Evolutionary conservation across 2,888 invertebrate species (phyloP), one percentile per base, ranked within the genome.

Genomic region (Vannuccia rotundouncinata): DNA sequence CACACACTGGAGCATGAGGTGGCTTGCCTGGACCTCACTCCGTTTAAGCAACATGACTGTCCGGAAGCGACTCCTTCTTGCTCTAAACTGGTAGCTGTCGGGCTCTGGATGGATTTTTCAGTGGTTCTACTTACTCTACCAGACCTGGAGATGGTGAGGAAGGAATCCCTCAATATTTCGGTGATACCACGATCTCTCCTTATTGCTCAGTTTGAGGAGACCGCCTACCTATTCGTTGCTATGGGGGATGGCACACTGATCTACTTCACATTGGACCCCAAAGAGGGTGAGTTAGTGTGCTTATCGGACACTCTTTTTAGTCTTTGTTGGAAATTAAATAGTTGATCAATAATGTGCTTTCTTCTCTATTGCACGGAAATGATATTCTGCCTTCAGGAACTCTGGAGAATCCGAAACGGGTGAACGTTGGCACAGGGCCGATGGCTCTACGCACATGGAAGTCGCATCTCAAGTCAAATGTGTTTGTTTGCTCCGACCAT

Each of bases 401-500:
- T 29, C 89, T 98, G 30, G 90, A 91, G 0, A 95, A 97, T 84
- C 93, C 93, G 86, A 98, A 98, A 89, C 94, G 95, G 86, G 95
- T 98, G 25, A 96, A 95, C 0, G 90, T 99, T 1, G 99, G 99
- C 78, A 99, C 98, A 0, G 97, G 98, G 86, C 98, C 98, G 0
- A 94, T 94, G 17, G 28, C n/a, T 10, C 89, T 99, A 80, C 91
- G 93, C 82, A 94, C 94, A 2, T 98, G 99, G 84, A 84, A 84
- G 80, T 87, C 87, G 1, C 83, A 86, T 29, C 86, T 87, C n/a
- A 95, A 95, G 0, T 94, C 94, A 22, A 98, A 97, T 88, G 96
- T 99, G 45, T 99, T 99, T 90, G 99, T 97, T 28, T 99, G 99
- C 88, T 97, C 96, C 0, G 98, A 99, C 89, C 91, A 98, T 77